Evolutionary conservation across 2,797 vertebrate species (phyloP).

Genomic region (Oryzias sinensis): DNA sequence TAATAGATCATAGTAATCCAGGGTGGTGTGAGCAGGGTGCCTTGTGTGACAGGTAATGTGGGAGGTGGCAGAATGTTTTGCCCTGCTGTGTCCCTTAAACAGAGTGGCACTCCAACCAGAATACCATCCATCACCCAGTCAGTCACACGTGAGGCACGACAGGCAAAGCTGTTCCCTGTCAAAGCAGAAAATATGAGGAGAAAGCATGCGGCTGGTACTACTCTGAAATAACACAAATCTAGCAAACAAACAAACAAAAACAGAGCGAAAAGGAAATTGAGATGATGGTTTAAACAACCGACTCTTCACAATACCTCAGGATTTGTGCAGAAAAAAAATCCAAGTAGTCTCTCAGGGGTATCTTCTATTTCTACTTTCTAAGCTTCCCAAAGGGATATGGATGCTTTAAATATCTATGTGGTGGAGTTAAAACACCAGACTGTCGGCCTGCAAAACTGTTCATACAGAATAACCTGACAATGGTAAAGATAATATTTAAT

Average conservation of each 20-base stretch:
- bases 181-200: constrained; percentile 46
- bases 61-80: constrained; percentile 39
- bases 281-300: constrained; percentile 3
- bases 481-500: too few relatives aligned
- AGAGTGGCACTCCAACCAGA: constrained; percentile 59
- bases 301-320: too few relatives aligned
- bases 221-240: constrained; percentile 14
- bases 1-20: constrained; percentile 31
- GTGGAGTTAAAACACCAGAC: too few relatives aligned
- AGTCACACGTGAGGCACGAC: constrained; percentile 69
- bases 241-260: constrained; percentile 26
- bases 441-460: too few relatives aligned
- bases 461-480: too few relatives aligned
- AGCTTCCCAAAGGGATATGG: too few relatives aligned
- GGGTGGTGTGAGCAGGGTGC: constrained; percentile 46
- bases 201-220: constrained; percentile 11
- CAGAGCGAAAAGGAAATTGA: constrained; percentile 8
- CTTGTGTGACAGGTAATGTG: constrained; percentile 58
- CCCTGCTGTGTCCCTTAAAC: constrained; percentile 57
- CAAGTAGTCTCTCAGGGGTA: too few relatives aligned
- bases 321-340: too few relatives aligned
- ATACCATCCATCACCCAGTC: constrained; percentile 66
- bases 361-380: too few relatives aligned
- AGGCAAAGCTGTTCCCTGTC: constrained; percentile 60
- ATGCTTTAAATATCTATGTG: too few relatives aligned